Evolutionary conservation across 1,140 invertebrate species (phyloP), one percentile per base, ranked within the genome.

Genomic region (Subanguina moxae): DNA sequence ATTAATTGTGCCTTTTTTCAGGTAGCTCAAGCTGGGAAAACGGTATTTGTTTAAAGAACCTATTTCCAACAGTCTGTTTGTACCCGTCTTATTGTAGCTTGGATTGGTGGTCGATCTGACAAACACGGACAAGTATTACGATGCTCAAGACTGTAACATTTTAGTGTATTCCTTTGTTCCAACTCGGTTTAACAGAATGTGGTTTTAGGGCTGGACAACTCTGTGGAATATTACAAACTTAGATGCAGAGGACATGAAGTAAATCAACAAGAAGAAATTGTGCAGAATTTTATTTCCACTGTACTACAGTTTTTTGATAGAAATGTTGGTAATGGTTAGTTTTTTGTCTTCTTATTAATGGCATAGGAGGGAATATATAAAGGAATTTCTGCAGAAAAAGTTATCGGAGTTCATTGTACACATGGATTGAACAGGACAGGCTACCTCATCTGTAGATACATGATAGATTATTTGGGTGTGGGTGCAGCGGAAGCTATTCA

Each of bases 391-490:
- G 59, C 23, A 71, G 70, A 71, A 21, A 70, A 71, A 38, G 21
- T 69, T 17, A 87, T 93, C 74, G 91, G 90, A 45, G 88, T 93
- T 23, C 91, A 93, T 80, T 93, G 91, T 82, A 93, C 91, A 0
- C 91, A 93, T 81, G 91, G 91, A 11, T 84, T 93, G 1, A 93
- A 94, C 82, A 86, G 91, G 64, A 91, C 91, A 1, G 91, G 91
- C 0, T 93, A 91, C 80, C 86, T 93, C 64, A 88, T 93, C 62
- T 93, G 91, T 75, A 78, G 84, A 76, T 85, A 78, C 67, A 67
- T 73, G 25, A 57, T 65, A 15, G 64, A 61, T 48, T 27, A n/a
- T 15, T 30, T 70, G 23, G 70, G 70, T 21, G 42, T 21, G 1
- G 13, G 62, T 28, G 25, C 64, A 15, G 48, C 63, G 19, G 61